phyloP scores from a whole-genome alignment of 1,140 invertebrate species.

The Pectinophora gossypiella region DNA sequence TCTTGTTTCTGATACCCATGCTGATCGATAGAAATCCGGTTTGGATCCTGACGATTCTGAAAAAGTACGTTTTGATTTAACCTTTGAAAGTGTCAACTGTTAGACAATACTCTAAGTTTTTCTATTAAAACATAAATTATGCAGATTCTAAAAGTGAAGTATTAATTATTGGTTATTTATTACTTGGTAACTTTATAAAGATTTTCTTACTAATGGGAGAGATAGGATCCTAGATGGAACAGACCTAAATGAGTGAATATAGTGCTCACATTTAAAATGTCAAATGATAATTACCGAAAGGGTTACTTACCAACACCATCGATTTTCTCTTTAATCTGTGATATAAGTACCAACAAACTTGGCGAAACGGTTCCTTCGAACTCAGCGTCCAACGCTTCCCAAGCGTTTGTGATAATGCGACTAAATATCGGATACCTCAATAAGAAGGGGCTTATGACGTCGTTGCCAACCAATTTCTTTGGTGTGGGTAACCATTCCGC shows the following conservation, averaged over 20 bases:
- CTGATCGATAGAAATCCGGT: constrained; percentile 91
- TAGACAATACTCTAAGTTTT: too few relatives aligned
- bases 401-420: constrained; percentile 63
- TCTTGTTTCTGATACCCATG: constrained; percentile 86
- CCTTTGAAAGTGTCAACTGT: too few relatives aligned
- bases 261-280: too few relatives aligned
- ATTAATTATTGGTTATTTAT: too few relatives aligned
- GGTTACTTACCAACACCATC: constrained; percentile 62
- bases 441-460: constrained; percentile 76
- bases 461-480: constrained; percentile 45
- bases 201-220: too few relatives aligned
- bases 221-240: too few relatives aligned
- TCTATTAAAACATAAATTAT: too few relatives aligned
- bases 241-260: too few relatives aligned
- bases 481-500: constrained; percentile 76
- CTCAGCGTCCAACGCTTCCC: constrained; percentile 69
- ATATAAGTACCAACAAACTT: constrained; percentile 72
- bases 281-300: too few relatives aligned
- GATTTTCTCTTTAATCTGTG: constrained; percentile 54
- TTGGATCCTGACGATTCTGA: constrained; percentile 48
- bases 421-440: constrained; percentile 79
- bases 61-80: too few relatives aligned
- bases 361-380: constrained; percentile 74
- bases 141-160: too few relatives aligned
- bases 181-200: too few relatives aligned